These are phyloP conservation scores for Poecilia latipinna DNA, from an alignment of 2,113 vertebrate genomes.

Conservation along the genomic window DNA sequence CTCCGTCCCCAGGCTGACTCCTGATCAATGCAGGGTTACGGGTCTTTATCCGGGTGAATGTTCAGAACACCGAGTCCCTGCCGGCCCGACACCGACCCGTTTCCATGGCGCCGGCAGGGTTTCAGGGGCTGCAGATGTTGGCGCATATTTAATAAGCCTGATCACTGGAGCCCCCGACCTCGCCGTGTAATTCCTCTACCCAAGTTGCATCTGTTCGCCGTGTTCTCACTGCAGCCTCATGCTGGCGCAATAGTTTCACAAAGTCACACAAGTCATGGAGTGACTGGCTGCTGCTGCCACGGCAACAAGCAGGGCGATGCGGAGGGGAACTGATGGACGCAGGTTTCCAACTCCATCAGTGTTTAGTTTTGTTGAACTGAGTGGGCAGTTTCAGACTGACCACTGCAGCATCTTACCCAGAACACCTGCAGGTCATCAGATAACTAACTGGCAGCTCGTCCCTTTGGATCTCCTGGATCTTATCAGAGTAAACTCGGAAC, in stretches of 20 bases:
- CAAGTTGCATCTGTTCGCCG: slow-evolving; percentile 71
- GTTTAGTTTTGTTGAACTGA: neutral
- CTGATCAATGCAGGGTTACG: slow-evolving; percentile 49
- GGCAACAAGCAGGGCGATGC: slow-evolving; percentile 13
- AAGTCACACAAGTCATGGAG: slow-evolving; percentile 67
- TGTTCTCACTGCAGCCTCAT: slow-evolving; percentile 58
- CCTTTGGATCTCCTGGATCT: neutral
- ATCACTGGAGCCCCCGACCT: slow-evolving; percentile 61
- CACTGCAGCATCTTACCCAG: too few species aligned
- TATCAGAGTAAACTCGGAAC: slow-evolving; percentile 29
- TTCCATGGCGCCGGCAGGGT: neutral
- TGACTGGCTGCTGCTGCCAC: slow-evolving; percentile 25
- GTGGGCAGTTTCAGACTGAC: neutral
- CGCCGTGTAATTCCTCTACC: slow-evolving; percentile 58
- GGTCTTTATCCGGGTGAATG: slow-evolving; percentile 25
- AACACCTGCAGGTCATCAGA: neutral
- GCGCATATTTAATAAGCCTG: slow-evolving; percentile 62
- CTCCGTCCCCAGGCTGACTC: slow-evolving; percentile 47
- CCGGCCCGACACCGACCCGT: slow-evolving; percentile 4
- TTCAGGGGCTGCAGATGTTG: slow-evolving; percentile 60
- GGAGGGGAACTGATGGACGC: slow-evolving; percentile 1
- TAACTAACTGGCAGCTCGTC: neutral
- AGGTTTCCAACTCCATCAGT: neutral
- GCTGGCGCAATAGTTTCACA: slow-evolving; percentile 65
- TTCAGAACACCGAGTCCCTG: slow-evolving; percentile 23